A percentile compares a stretch with the other conserved stretches of the same genome.
These are phyloP conservation scores for Agonum fuliginosum DNA, from an alignment of 2,888 invertebrate genomes.

Conservation along the genomic window DNA sequence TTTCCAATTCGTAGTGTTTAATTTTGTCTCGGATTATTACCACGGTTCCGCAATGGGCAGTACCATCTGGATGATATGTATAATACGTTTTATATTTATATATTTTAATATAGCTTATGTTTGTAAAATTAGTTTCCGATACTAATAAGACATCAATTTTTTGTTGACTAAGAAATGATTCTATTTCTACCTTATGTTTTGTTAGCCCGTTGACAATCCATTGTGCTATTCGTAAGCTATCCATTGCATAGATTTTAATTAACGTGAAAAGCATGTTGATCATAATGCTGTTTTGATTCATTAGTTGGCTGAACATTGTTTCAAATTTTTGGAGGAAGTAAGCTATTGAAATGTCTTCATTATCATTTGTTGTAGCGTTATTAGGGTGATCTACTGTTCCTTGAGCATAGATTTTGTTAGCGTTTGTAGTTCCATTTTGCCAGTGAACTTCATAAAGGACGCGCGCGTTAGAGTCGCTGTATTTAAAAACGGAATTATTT, in stretches of 20 bases:
- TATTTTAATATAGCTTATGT: conserved; percentile 56
- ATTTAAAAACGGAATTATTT: no score
- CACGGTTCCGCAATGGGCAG: conserved; percentile 51
- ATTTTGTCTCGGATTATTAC: conserved; percentile 56
- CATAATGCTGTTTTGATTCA: conserved; percentile 60
- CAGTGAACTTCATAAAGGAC: no score
- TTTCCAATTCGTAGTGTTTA: conserved; percentile 46
- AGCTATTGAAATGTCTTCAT: neutral
- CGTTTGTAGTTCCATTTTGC: neutral
- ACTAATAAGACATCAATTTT: conserved; percentile 59
- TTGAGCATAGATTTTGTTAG: neutral
- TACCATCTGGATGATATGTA: conserved; percentile 58
- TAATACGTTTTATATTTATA: conserved; percentile 53
- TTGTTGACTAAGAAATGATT: conserved; percentile 54
- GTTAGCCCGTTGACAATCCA: conserved; percentile 62
- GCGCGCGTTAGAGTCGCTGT: no score
- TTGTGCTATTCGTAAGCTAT: conserved; percentile 53
- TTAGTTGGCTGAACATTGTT: conserved; percentile 43
- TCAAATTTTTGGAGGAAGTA: conserved; percentile 34
- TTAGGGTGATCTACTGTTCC: neutral
- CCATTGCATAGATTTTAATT: conserved; percentile 51
- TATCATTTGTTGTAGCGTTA: neutral
- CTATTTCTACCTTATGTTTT: conserved; percentile 53
- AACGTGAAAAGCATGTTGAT: conserved; percentile 59
- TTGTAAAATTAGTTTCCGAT: conserved; percentile 60